Evolutionary conservation across 2,797 vertebrate genomes (phyloP).

Genomic region (Sebastes trivittatus): DNA sequence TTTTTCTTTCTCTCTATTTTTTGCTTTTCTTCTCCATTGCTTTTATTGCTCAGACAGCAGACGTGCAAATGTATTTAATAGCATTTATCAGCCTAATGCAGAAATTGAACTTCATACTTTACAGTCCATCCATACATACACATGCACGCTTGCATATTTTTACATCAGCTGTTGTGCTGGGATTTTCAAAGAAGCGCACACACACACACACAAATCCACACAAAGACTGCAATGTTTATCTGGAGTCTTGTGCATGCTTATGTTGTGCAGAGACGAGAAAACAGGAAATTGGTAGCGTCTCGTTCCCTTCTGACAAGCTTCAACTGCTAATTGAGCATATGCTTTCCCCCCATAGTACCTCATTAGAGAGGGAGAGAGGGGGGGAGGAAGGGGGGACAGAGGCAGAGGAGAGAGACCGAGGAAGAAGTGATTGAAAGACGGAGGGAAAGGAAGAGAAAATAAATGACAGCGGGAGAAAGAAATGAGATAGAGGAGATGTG

Average conservation of each 20-base stretch:
- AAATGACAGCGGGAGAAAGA: conserved; percentile 1
- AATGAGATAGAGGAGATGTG: background rate
- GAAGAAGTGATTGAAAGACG: conserved; percentile 18
- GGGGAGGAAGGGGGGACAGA: background rate
- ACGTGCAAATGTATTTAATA: background rate
- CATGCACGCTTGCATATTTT: background rate
- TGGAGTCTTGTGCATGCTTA: conserved; percentile 4
- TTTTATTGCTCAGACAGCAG: background rate
- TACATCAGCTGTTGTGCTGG: background rate
- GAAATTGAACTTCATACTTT: background rate
- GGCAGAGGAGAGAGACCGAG: background rate
- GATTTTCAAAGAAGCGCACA: background rate
- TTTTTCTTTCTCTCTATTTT: background rate
- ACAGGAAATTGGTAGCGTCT: conserved; percentile 54
- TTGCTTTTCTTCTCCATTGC: background rate
- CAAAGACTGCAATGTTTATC: conserved; percentile 3
- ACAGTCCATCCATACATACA: background rate
- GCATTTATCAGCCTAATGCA: background rate
- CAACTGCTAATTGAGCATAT: conserved; percentile 66
- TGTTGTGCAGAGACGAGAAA: conserved; percentile 42
- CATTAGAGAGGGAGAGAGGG: conserved; percentile 33
- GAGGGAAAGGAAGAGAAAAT: background rate
- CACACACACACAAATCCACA: background rate
- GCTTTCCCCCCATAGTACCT: conserved; percentile 53
- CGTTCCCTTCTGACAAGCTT: conserved; percentile 51